These are phyloP conservation scores for Erythrolamprus reginae DNA, from an alignment of 2,113 vertebrate genomes.

Conservation along the genomic window DNA sequence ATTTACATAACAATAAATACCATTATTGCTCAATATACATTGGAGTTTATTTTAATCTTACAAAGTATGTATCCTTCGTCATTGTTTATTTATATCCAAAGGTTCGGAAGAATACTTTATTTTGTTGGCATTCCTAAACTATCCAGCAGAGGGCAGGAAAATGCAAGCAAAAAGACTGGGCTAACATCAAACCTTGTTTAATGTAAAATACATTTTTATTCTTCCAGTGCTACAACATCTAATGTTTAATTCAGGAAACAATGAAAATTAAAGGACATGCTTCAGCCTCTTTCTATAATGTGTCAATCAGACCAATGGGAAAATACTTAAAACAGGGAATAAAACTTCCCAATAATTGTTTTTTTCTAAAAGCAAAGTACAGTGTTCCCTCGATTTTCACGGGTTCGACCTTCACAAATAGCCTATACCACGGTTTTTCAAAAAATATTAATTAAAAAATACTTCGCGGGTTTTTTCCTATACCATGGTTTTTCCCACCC, in stretches of 20 bases:
- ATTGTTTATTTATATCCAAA: no score
- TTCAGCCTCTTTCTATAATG: not conserved
- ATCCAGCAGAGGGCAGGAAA: constrained; percentile 9
- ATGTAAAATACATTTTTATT: not conserved
- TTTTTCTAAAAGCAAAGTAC: not conserved
- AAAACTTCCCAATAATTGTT: not conserved
- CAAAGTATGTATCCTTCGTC: no score
- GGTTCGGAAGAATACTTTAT: not conserved
- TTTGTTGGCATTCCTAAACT: not conserved
- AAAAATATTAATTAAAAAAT: no score
- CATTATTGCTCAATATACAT: no score
- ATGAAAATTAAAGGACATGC: not conserved
- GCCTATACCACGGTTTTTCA: no score
- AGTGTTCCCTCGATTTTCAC: no score
- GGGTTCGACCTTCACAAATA: no score
- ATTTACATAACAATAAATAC: no score
- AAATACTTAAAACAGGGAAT: not conserved
- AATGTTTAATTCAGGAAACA: not conserved
- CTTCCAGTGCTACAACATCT: not conserved
- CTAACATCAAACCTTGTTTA: not conserved
- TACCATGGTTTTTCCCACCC: no score
- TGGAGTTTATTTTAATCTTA: no score
- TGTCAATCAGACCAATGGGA: not conserved
- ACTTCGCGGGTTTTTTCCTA: no score
- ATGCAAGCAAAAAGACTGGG: not conserved